phyloP scores from a whole-genome alignment of 2,888 invertebrate species.

The Clepsis dumicolana region DNA sequence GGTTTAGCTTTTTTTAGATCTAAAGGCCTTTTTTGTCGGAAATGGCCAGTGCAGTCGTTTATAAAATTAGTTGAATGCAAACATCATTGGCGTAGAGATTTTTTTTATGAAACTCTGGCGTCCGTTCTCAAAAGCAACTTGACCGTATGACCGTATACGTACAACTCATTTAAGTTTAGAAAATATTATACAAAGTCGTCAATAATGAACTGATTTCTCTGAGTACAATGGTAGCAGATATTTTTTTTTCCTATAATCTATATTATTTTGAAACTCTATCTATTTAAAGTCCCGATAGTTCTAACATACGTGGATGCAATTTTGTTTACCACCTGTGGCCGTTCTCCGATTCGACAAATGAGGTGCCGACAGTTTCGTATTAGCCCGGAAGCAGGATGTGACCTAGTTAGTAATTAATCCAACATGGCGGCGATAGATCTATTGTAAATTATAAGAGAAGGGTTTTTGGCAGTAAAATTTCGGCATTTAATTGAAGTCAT shows the following conservation, averaged over 20 bases:
- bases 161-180: too few species aligned
- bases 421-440: too few species aligned
- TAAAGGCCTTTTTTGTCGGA: background rate
- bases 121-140: too few species aligned
- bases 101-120: background rate
- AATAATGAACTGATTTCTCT: too few species aligned
- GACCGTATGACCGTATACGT: too few species aligned
- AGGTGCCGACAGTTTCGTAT: constrained; percentile 18
- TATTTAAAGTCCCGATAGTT: background rate
- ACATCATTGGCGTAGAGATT: background rate
- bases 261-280: background rate
- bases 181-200: too few species aligned
- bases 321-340: constrained; percentile 32
- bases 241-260: too few species aligned
- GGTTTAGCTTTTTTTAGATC: constrained; percentile 14
- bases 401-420: constrained; percentile 29
- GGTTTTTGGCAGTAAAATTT: too few species aligned
- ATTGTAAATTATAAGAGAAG: background rate
- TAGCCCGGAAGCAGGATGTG: background rate
- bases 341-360: constrained; percentile 27
- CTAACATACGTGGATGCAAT: constrained; percentile 2
- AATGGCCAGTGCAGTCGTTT: background rate
- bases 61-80: background rate
- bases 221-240: too few species aligned
- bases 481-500: too few species aligned